A percentile compares a stretch with the other conserved stretches of the same genome.
phyloP scores from a whole-genome alignment of 2,113 vertebrate genomes.

The Podarcis cretensis region DNA sequence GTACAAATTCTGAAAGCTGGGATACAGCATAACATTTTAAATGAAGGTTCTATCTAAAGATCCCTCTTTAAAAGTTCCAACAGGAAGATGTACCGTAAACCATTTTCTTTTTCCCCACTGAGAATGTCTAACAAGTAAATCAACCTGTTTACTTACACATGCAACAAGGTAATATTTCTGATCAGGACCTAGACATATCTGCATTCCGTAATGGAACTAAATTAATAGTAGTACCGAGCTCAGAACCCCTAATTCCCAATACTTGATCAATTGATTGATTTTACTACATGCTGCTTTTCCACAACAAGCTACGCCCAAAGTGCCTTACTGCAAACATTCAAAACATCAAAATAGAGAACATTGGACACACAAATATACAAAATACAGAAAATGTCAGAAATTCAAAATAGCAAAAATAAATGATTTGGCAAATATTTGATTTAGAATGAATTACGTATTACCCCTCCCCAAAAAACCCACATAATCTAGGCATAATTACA shows the following conservation, averaged over 20 bases:
- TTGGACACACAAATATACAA: no score
- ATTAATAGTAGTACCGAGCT: background rate
- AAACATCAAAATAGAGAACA: no score
- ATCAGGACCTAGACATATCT: background rate
- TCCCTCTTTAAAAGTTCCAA: background rate
- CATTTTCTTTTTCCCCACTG: background rate
- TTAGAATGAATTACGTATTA: no score
- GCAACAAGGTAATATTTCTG: background rate
- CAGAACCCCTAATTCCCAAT: background rate
- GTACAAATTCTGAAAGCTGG: slow-evolving; percentile 20
- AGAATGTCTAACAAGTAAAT: background rate
- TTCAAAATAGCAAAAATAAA: no score
- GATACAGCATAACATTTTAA: background rate
- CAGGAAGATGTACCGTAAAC: background rate
- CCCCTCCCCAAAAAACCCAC: no score
- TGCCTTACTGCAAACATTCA: no score
- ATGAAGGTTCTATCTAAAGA: background rate
- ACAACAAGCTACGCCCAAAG: no score
- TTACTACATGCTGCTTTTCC: no score
- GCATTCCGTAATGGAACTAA: background rate
- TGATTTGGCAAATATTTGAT: no score
- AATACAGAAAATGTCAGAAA: no score
- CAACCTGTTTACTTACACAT: background rate
- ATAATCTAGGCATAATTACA: no score
- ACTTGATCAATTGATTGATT: background rate